phyloP scores from a whole-genome alignment of 2,888 invertebrate species.

The Chrysolina haemoptera region DNA sequence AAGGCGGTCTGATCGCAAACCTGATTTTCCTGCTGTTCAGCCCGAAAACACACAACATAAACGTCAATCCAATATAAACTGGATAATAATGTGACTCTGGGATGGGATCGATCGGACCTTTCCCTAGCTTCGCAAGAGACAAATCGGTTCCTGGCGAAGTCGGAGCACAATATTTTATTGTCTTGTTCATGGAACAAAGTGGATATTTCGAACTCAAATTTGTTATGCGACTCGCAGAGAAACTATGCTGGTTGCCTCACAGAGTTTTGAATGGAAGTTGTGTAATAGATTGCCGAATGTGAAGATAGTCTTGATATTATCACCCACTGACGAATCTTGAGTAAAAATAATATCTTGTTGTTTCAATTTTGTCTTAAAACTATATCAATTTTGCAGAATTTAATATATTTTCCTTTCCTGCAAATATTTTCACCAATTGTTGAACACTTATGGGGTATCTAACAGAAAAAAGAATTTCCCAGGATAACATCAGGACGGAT shows the following conservation, averaged over 20 bases:
- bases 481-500: no score
- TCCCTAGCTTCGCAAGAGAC: constrained; percentile 23
- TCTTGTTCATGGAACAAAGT: constrained; percentile 22
- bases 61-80: constrained; percentile 22
- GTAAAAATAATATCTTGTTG: neutral
- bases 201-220: neutral
- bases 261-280: neutral
- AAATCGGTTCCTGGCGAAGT: constrained; percentile 29
- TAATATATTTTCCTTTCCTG: no score
- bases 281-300: neutral
- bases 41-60: constrained; percentile 23
- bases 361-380: no score
- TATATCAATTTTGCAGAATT: no score
- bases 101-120: constrained; percentile 26
- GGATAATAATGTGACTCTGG: constrained; percentile 30
- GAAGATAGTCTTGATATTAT: no score
- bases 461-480: no score
- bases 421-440: no score
- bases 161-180: constrained; percentile 28
- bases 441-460: no score
- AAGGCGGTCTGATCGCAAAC: neutral
- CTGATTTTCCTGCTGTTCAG: neutral
- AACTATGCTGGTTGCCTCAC: neutral
- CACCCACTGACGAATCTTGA: no score
- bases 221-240: neutral